Evolutionary conservation across 53 echinoderm and acorn worm genomes (phyloP).

Genomic region (Holothuria scabra): DNA sequence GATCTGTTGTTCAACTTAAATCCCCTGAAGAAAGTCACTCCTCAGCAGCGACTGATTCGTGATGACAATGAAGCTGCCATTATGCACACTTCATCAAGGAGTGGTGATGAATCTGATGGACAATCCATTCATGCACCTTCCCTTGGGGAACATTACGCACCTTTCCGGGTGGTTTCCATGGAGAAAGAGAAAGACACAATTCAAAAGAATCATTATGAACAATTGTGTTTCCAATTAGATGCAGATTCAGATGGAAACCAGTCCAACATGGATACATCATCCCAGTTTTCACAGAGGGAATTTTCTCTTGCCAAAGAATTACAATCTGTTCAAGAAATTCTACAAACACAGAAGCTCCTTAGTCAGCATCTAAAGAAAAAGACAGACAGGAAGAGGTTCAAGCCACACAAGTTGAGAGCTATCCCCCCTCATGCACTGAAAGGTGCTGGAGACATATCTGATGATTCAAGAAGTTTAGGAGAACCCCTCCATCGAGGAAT

Average conservation of each 20-base stretch:
- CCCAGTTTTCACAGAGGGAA: constrained; percentile 43
- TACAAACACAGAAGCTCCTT: constrained; percentile 49
- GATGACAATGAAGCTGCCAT: constrained; percentile 78
- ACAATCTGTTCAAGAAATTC: constrained; percentile 55
- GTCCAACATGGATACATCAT: constrained; percentile 18
- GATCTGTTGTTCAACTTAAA: constrained; percentile 45
- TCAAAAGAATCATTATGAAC: neutral
- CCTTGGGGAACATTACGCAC: constrained; percentile 28
- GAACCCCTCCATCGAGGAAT: constrained; percentile 85
- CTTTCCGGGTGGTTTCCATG: neutral
- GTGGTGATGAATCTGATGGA: neutral
- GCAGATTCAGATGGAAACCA: constrained; percentile 28
- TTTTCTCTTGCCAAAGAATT: constrained; percentile 64
- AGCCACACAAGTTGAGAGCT: constrained; percentile 53
- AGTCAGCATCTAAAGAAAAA: constrained; percentile 51
- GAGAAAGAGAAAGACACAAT: constrained; percentile 30
- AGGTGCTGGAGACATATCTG: constrained; percentile 26
- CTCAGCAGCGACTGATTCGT: constrained; percentile 72
- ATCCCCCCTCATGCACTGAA: neutral
- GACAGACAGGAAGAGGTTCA: constrained; percentile 41
- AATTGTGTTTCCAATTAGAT: constrained; percentile 14
- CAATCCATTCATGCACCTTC: constrained; percentile 49
- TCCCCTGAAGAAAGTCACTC: constrained; percentile 84
- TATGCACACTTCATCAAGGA: neutral
- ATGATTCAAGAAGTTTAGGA: constrained; percentile 47